Evolutionary conservation across 2,797 vertebrate species (phyloP).

Genomic region (Pelodytes ibericus): DNA sequence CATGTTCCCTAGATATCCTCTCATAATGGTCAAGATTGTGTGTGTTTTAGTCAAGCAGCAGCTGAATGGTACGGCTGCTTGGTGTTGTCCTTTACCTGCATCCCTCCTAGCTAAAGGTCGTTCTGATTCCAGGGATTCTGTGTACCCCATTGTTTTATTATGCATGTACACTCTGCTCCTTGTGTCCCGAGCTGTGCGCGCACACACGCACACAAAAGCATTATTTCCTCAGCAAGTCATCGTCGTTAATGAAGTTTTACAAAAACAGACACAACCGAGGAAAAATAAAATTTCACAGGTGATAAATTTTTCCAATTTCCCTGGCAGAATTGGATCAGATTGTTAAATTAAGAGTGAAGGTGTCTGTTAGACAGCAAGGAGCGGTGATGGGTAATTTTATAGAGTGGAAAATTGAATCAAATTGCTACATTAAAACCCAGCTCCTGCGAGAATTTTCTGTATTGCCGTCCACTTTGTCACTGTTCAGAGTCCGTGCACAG

Average conservation of each 20-base stretch:
- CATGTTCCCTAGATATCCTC: too few relatives aligned
- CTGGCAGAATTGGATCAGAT: slow-evolving; percentile 90
- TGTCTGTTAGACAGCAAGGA: slow-evolving; percentile 83
- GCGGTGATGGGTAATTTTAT: slow-evolving; percentile 93
- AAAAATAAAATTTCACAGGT: slow-evolving; percentile 95
- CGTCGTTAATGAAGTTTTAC: slow-evolving; percentile 89
- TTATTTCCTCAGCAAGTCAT: slow-evolving; percentile 87
- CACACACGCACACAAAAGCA: slow-evolving; percentile 64
- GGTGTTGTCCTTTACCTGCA: neutral
- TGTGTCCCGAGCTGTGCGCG: slow-evolving; percentile 62
- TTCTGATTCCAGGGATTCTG: slow-evolving; percentile 1
- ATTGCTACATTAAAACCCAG: slow-evolving; percentile 91
- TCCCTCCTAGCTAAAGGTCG: slow-evolving; percentile 19
- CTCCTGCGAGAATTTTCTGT: slow-evolving; percentile 76
- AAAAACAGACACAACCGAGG: slow-evolving; percentile 87
- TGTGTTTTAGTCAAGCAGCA: too few relatives aligned
- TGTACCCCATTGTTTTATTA: slow-evolving; percentile 59
- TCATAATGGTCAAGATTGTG: too few relatives aligned
- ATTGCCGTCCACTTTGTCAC: slow-evolving; percentile 66
- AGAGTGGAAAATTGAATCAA: slow-evolving; percentile 98
- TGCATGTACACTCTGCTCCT: slow-evolving; percentile 67
- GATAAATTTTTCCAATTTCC: slow-evolving; percentile 98
- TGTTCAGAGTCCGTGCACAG: slow-evolving; percentile 60
- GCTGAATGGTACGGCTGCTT: neutral
- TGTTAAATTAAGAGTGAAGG: slow-evolving; percentile 94